Base-by-base conservation (phyloP, 2,888 invertebrate genomes). In the Ophion ellenae region DNA sequence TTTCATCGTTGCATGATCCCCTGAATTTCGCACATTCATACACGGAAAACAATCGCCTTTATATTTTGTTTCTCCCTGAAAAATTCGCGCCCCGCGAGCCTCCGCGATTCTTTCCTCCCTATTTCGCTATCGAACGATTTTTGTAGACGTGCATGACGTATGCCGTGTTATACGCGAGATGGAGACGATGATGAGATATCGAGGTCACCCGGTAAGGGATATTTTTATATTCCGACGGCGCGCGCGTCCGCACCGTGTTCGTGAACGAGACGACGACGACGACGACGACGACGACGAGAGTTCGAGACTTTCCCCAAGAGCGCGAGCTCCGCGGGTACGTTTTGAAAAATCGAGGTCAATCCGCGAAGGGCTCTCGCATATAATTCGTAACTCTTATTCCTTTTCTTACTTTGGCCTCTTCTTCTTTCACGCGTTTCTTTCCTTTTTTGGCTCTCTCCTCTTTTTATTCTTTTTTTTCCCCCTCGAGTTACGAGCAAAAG, bases 151-250 rank as follows among this genome's bases (percentile, higher is more conserved):
- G 36, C 63, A 75, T 28, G 24, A 53, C 61, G 36, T 76, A 66
- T 32, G 63, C 4, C 32, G 32, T 32, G 32, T 53, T 36, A 47
- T 20, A 76, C 20, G 53, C 32, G 57, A 67, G 57, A 85, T n/a
- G 59, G 71, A 71, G 73, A 83, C 80, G 83, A 85, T 83, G 80
- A 82, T 82, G 82, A 76, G 85, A 77, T 85, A 85, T 85, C 85
- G 85, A 77, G 85, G 85, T 85, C 85, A 85, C 76, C 83, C 67
- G 85, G 67, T 85, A 76, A 77, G 66, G 76, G 83, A 85, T 85
- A 85, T 85, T 83, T 85, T 85, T 85, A 85, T 85, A 85, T 85
- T 85, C 67, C 80, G 71, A 73, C 85, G 73, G 80, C 66, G 59
- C 63, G 20, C 7, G 2, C 47, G n/a, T 24, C 57, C 24, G n/a